Evolutionary conservation across 2,888 invertebrate species (phyloP).

Genomic region (Ditula angustiorana): DNA sequence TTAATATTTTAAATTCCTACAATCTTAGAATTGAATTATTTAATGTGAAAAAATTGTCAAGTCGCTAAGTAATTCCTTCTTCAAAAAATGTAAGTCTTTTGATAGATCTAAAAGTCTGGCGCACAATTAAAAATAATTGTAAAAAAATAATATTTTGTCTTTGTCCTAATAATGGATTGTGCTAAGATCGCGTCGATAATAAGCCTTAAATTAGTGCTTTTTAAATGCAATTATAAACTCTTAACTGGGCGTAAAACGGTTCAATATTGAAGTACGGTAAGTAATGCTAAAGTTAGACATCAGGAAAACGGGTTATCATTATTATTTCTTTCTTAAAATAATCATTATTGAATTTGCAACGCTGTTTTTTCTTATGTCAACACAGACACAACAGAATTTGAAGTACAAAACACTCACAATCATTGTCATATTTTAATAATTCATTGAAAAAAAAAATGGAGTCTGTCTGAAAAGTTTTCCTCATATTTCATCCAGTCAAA

Average conservation of each 20-base stretch:
- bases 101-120: neutral
- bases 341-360: neutral
- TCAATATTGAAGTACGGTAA: neutral
- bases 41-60: neutral
- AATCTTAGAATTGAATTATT: neutral
- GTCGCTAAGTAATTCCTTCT: neutral
- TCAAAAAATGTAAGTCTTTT: neutral
- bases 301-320: neutral
- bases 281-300: neutral
- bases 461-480: slow-evolving; percentile 27
- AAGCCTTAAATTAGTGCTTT: slow-evolving; percentile 21
- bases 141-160: neutral
- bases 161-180: neutral
- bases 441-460: slow-evolving; percentile 11
- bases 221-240: slow-evolving; percentile 21
- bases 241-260: neutral
- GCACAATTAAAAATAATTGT: slow-evolving; percentile 21
- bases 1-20: neutral
- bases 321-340: neutral
- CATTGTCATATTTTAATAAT: slow-evolving; percentile 43
- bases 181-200: slow-evolving; percentile 5
- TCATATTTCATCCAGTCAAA: too few species aligned
- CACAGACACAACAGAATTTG: slow-evolving; percentile 52
- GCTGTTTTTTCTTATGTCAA: slow-evolving; percentile 14
- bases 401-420: slow-evolving; percentile 64